A percentile compares a stretch with the other conserved stretches of the same genome.
phyloP scores from a whole-genome alignment of 2,113 vertebrate species.

The human region DNA sequence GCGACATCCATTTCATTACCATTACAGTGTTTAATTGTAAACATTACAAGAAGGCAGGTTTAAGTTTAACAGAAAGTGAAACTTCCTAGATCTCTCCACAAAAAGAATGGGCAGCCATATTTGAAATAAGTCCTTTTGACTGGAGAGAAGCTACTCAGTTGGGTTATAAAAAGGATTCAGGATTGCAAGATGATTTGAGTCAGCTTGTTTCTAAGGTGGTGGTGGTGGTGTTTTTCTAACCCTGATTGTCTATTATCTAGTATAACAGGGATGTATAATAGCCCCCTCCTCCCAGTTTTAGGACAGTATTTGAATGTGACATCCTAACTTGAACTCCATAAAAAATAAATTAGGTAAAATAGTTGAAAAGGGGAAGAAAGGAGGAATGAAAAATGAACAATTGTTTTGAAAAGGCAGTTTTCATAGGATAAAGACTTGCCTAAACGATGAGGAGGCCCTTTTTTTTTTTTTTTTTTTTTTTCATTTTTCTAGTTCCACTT shows the following conservation, averaged over 20 bases:
- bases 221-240: background rate
- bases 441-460: background rate
- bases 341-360: background rate
- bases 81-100: background rate
- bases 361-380: background rate
- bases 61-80: background rate
- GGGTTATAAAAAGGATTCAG: background rate
- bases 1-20: no score
- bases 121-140: background rate
- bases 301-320: background rate
- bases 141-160: background rate
- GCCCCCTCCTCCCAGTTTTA: background rate
- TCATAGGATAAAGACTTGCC: background rate
- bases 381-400: background rate
- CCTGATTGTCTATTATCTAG: background rate
- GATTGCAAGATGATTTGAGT: background rate
- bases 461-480: background rate
- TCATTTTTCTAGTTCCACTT: background rate
- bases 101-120: background rate
- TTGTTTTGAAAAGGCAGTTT: background rate
- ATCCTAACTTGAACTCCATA: background rate
- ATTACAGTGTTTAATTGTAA: fast-evolving
- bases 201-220: no score
- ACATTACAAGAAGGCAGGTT: background rate
- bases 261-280: background rate